Evolutionary conservation across 2,797 vertebrate species (phyloP).

Genomic region (Anguilla marmorata): DNA sequence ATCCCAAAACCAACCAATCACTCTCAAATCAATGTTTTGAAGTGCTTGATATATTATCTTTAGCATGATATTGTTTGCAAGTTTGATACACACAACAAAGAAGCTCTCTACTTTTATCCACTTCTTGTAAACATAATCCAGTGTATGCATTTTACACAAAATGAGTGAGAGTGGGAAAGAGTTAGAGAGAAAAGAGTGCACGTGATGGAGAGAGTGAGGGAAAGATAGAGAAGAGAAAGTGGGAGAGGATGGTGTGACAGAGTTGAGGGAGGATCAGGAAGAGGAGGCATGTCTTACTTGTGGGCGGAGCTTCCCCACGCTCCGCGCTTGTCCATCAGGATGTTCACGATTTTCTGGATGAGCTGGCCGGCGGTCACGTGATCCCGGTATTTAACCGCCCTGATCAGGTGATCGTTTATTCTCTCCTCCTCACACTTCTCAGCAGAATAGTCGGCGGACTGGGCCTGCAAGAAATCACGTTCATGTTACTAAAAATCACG

Average conservation of each 20-base stretch:
- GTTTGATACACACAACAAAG: no score
- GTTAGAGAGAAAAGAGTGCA: background rate
- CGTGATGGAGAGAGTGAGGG: background rate
- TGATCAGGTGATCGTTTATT: conserved; percentile 97
- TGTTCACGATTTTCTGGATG: conserved; percentile 95
- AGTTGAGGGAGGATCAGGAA: background rate
- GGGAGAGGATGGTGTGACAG: background rate
- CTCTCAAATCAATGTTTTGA: no score
- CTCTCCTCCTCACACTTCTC: conserved; percentile 97
- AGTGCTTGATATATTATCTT: background rate
- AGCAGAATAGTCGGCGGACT: conserved; percentile 90
- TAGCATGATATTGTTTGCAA: background rate
- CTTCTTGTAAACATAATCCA: no score
- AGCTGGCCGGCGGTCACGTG: conserved; percentile 93
- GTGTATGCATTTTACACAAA: no score
- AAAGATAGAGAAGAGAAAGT: background rate
- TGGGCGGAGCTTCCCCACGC: conserved; percentile 87
- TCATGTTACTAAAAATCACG: no score
- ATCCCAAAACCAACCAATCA: no score
- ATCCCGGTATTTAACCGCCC: conserved; percentile 93
- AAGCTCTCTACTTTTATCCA: no score
- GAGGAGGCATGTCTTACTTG: conserved; percentile 72
- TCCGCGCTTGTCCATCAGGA: conserved; percentile 94
- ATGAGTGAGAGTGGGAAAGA: background rate
- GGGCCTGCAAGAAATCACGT: conserved; percentile 71